Base-by-base conservation (phyloP, 2,888 invertebrate species). In the Ennomos erosarius region DNA sequence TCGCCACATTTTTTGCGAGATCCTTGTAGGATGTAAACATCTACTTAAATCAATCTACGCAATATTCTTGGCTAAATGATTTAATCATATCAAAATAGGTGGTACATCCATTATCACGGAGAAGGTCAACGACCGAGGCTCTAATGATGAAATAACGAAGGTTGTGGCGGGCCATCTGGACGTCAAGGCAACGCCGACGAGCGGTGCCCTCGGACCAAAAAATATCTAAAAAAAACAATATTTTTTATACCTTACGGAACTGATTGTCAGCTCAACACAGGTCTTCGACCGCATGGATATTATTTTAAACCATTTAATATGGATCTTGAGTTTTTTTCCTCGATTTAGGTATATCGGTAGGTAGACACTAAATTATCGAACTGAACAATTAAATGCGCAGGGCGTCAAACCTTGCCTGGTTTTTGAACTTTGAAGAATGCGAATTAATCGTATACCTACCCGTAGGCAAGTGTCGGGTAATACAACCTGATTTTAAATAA, bases 121-220 rank as follows among this genome's bases (percentile, higher is more conserved):
- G 67, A 67, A 78, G 88, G 79, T 88, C 85, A 82, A 67, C 71
- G 90, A 83, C 86, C 90, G 77, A 69, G 52, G 65, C 66, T 75
- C 76, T 78, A 71, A 76, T 85, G 84, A 86, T 81, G 85, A 85
- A 85, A 84, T 82, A 82, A 73, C 77, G 85, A 88, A 88, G 88
- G 87, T 88, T 84, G 83, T 80, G 79, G 76, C 78, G 74, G 70
- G 66, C 75, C 56, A 74, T 57, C 47, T 55, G 44, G 55, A 44
- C 46, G 38, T 46, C 78, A 84, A 87, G 84, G 85, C 79, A 83
- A 79, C 68, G 71, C 69, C 70, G 69, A 67, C 64, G 74, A 73
- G 68, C 80, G 72, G 74, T 76, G 81, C 82, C 81, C 82, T 83
- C 81, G 71, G 62, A 16, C 45, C 62, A 74, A 76, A 79, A 80